Conservation (phyloP, 2,113 vertebrate species). For the Siniperca chuatsi region DNA sequence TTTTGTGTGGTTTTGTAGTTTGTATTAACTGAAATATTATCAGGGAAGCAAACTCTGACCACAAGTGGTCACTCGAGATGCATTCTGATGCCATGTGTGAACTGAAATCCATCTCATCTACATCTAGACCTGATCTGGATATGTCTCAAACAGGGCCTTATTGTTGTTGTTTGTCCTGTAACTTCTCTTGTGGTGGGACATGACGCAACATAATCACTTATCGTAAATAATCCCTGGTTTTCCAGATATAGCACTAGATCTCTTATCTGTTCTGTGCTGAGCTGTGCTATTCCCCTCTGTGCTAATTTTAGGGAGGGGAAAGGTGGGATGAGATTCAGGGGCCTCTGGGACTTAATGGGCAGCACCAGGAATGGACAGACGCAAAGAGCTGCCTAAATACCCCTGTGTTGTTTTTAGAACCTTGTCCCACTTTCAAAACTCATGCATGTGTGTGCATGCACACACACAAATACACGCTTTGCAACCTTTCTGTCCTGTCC, state of each 20-base stretch:
- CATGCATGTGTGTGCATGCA: not conserved
- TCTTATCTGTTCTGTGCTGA: conserved; percentile 38
- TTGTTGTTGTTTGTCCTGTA: conserved; percentile 11
- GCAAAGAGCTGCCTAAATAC: conserved; percentile 40
- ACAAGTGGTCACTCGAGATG: not conserved
- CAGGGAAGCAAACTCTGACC: not conserved
- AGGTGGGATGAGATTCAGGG: conserved; percentile 54
- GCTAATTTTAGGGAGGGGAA: conserved; percentile 65
- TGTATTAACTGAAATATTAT: not conserved
- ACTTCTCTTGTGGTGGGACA: not conserved
- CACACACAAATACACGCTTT: not conserved
- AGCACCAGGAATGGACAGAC: conserved; percentile 52
- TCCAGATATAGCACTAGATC: conserved; percentile 26
- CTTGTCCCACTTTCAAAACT: conserved; percentile 38
- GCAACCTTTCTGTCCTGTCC: not conserved
- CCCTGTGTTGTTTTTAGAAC: conserved; percentile 66
- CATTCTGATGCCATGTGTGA: conserved; percentile 39
- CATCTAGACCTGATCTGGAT: not conserved
- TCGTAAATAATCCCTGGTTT: conserved; percentile 25
- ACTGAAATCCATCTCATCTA: conserved; percentile 34
- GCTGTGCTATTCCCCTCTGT: conserved; percentile 31
- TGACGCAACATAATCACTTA: conserved; percentile 18
- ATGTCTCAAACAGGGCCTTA: not conserved
- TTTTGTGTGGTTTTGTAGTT: not conserved
- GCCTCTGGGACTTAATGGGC: conserved; percentile 47